Base-by-base conservation (phyloP, 2,797 vertebrate species). In the Leuciscus waleckii region DNA sequence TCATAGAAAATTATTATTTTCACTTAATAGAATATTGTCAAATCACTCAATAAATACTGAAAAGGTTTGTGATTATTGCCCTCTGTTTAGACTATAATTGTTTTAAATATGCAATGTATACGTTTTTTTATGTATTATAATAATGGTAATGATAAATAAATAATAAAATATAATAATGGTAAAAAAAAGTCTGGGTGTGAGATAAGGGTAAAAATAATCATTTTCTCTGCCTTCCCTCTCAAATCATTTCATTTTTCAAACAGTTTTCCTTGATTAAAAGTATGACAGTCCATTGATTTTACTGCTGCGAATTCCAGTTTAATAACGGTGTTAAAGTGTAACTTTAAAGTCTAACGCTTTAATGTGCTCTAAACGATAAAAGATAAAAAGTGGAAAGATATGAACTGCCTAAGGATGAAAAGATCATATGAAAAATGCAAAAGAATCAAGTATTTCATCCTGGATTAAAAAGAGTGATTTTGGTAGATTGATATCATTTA, bases 401-500 rank as follows among this genome's bases (percentile, higher is more conserved):
- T 83, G 32, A 76, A 83, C 54, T 17, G 41, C 70, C 32, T 14
- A 23, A 39, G 81, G 81, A 51, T 83, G 14, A 76, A 83, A 39
- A 39, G 71, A 76, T 83, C 41, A 83, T 11, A 61, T 83, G 41
- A 83, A 71, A 83, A 74, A 82, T 46, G 81, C 56, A 83, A 75
- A 83, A 67, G 81, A 39, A 49, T 56, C 58, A 83, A 78, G 43
- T 83, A 54, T 84, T 84, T 77, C 7, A 84, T 69, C 74, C 49
- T 43, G 63, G 63, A 83, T 83, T 83, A 83, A 83, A 82, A 82
- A 67, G 43, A 84, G 75, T 43, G 63, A 43, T 70, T 61, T 79
- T 32, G 32, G 26, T 43, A 79, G 83, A 78, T 79, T 71, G 75
- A 26, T 79, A 79, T 71, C 19, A 70, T 84, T 79, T 79, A 61